Conservation (phyloP, 37 sponge, comb jelly and placozoan species). For the Hexactinellida sp. region DNA sequence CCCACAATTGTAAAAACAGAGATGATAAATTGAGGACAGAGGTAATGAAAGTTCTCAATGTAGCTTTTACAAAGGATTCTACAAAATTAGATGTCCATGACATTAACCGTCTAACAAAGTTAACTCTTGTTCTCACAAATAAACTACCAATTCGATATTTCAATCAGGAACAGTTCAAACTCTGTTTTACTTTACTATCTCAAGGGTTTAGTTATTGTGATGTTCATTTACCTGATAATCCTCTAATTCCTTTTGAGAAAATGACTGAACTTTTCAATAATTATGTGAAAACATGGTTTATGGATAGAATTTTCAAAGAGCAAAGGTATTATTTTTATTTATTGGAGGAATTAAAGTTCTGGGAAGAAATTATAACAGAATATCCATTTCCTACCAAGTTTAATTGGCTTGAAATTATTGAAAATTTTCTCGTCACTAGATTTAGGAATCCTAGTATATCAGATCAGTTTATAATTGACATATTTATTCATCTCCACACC, state of each 20-base stretch:
- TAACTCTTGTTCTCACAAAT: neutral
- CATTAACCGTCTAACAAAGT: neutral
- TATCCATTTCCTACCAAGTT: neutral
- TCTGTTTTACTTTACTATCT: neutral
- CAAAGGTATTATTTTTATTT: neutral
- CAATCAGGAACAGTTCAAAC: neutral
- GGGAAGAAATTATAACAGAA: neutral
- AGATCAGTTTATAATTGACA: neutral
- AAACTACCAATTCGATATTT: neutral
- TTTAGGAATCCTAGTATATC: neutral
- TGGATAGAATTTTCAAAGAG: neutral
- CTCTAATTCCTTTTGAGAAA: neutral
- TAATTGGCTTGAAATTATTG: neutral
- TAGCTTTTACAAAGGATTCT: neutral
- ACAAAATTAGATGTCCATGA: neutral
- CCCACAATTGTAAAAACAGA: neutral
- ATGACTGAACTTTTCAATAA: neutral
- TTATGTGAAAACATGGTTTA: neutral
- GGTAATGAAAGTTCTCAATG: neutral
- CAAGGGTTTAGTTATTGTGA: neutral
- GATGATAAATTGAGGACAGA: neutral
- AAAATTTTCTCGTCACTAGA: neutral
- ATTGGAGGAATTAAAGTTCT: neutral
- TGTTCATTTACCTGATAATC: neutral
- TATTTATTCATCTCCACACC: neutral